Base-by-base conservation (phyloP, 2,888 invertebrate genomes). In the Orthosia gracilis region DNA sequence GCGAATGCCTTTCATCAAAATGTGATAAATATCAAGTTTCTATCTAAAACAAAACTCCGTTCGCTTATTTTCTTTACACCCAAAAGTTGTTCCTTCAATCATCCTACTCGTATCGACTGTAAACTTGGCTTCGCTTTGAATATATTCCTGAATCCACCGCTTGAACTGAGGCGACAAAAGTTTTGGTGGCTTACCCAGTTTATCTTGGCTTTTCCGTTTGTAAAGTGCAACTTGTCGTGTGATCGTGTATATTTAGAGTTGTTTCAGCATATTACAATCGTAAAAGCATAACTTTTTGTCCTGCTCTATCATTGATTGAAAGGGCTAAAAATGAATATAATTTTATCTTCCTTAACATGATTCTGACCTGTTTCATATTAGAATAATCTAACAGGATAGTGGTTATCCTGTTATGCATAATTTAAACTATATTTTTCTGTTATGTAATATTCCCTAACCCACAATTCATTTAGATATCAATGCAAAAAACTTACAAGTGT, bases 201-300 rank as follows among this genome's bases (percentile, higher is more conserved):
- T 69, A 72, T 78, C 71, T 65, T 52, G 52, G 40, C 21, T 72
- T 49, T 49, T 57, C 40, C 72, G 57, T 21, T 69, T 31, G 59
- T 26, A 15, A 23, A 23, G 23, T 47, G 26, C 2, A 54, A 47
- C 61, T 55, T 45, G 23, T n/a, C 23, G 9, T 23, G n/a, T 59
- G 40, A 40, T 40, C 40, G 31, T 71, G 50, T n/a, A 1, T 63
- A 17, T 76, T 64, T 54, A n/a, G 9, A 31, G 5, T 4, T 40
- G 3, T 50, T 69, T 55, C 7, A 62, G 50, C 13, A 21, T 3
- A 13, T 49, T 59, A 50, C 18, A 54, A 13, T 45, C 13, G 5
- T 26, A 15, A 21, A 23, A 54, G 59, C 12, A 76, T 50, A 49
- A 55, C 4, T 3, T 49, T 17, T 18, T 62, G 17, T 55, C 55